Base-by-base conservation (phyloP, 1,140 invertebrate species). In the Antheraea mylitta region DNA sequence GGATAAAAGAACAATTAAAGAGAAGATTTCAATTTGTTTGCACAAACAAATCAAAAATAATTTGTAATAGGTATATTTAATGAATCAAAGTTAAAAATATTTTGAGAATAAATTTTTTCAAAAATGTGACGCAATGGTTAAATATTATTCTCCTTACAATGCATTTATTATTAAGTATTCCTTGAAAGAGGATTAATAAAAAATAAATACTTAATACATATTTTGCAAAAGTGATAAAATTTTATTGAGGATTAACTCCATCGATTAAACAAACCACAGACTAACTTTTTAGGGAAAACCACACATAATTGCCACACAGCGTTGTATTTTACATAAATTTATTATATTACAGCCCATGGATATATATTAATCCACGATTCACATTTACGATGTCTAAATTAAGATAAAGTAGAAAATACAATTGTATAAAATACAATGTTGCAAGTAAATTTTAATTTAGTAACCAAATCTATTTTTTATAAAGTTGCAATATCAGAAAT, bases 301-400 rank as follows among this genome's bases (percentile, higher is more conserved):
- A 6, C 45, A 16, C 7, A 53, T 53, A 59, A 73, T 75, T 76
- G 69, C 70, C 53, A 67, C 66, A 70, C 61, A 53, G 45, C 59
- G 53, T 18, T 66, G 64, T 74, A 69, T 66, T 30, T 67, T 74
- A 73, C 69, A 67, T 63, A 68, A 53, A 53, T 5, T 7, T 13
- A 13, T 53, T 53, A 53, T 61, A 72, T 66, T 64, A 30, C 22
- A 30, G 22, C 1, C 66, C 68, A 76, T 78, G 38, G 11, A 11
- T 74, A 74, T 67, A 68, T 74, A 76, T 70, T 73, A 76, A 76
- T 68, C 69, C 66, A 71, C 67, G 67, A 67, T 74, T 74, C 65
- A 73, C 72, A 59, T 64, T 72, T 76, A 66, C 72, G 69, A 72
- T 71, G 73, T 59, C 37, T 42, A 38, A 58, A 66, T 69, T 71